These are phyloP conservation scores for Drosophila infuscata DNA, from an alignment of 2,888 invertebrate genomes.

Conservation along the genomic window DNA sequence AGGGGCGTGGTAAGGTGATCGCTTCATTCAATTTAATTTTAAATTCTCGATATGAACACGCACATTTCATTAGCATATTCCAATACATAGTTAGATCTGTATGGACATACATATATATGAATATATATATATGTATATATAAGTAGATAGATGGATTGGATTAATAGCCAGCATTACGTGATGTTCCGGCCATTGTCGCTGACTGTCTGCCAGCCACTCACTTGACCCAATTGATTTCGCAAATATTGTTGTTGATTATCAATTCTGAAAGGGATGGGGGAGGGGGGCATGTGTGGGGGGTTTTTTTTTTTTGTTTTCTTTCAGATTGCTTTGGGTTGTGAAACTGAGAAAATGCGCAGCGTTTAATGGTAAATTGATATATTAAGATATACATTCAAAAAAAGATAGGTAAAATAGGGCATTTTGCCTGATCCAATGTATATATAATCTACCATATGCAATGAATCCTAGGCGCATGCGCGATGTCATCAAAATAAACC, in stretches of 20 bases:
- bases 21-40: constrained; percentile 37
- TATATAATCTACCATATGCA: not conserved
- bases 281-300: not conserved
- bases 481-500: constrained; percentile 36
- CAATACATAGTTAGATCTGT: constrained; percentile 16
- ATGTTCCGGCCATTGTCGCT: constrained; percentile 38
- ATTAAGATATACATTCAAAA: not conserved
- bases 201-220: constrained; percentile 36
- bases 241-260: constrained; percentile 62
- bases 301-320: not conserved
- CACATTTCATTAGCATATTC: constrained; percentile 69
- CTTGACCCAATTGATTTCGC: constrained; percentile 74
- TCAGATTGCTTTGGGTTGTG: constrained; percentile 9
- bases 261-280: not conserved
- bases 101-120: not conserved
- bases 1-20: not conserved
- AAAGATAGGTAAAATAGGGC: not conserved
- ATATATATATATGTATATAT: not conserved
- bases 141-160: constrained; percentile 24
- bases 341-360: constrained; percentile 17
- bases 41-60: constrained; percentile 51
- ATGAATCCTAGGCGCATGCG: constrained; percentile 8
- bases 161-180: constrained; percentile 55
- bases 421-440: not conserved
- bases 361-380: not conserved